A percentile compares a stretch with the other conserved stretches of the same genome.
phyloP scores from a whole-genome alignment of 2,797 vertebrate genomes.

The Otolemur crassicaudatus region DNA sequence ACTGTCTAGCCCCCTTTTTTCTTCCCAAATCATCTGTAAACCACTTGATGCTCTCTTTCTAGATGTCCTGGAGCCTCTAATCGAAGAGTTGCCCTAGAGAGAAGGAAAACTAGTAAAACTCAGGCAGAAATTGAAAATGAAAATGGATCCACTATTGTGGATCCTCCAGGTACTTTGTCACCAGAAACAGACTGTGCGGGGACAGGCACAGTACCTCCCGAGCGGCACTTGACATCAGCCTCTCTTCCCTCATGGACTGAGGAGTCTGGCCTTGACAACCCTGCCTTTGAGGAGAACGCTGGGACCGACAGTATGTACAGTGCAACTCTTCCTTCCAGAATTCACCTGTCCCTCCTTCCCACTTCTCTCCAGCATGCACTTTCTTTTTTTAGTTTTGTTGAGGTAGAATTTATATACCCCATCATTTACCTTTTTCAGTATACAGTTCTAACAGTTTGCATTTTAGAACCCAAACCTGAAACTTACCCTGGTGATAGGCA shows the following conservation, averaged over 20 bases:
- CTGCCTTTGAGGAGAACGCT: slow-evolving; percentile 95
- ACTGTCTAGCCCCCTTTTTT: background rate
- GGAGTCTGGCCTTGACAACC: slow-evolving; percentile 95
- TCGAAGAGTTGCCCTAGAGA: slow-evolving; percentile 91
- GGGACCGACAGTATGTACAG: slow-evolving; percentile 93
- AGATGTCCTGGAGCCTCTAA: slow-evolving; percentile 96
- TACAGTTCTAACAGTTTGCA: slow-evolving; percentile 89
- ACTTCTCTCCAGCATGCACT: background rate
- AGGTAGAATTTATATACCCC: slow-evolving; percentile 86
- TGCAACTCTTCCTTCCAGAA: background rate
- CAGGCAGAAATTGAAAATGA: slow-evolving; percentile 88
- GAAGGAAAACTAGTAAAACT: slow-evolving; percentile 88
- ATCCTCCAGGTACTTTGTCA: slow-evolving; percentile 86
- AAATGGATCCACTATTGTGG: slow-evolving; percentile 85
- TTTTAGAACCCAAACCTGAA: slow-evolving; percentile 88
- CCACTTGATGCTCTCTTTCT: slow-evolving; percentile 68
- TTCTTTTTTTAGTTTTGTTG: slow-evolving; percentile 74
- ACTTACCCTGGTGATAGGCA: slow-evolving; percentile 88
- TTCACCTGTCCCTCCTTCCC: background rate
- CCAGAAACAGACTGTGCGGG: slow-evolving; percentile 91
- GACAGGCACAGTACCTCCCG: slow-evolving; percentile 86
- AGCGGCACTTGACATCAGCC: slow-evolving; percentile 84
- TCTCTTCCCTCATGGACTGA: slow-evolving; percentile 91
- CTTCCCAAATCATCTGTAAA: slow-evolving; percentile 10
- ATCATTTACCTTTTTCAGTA: slow-evolving; percentile 88